Evolutionary conservation across 2,888 invertebrate species (phyloP), one percentile per base, ranked within the genome.

Genomic region (Trissoscelio sp.): DNA sequence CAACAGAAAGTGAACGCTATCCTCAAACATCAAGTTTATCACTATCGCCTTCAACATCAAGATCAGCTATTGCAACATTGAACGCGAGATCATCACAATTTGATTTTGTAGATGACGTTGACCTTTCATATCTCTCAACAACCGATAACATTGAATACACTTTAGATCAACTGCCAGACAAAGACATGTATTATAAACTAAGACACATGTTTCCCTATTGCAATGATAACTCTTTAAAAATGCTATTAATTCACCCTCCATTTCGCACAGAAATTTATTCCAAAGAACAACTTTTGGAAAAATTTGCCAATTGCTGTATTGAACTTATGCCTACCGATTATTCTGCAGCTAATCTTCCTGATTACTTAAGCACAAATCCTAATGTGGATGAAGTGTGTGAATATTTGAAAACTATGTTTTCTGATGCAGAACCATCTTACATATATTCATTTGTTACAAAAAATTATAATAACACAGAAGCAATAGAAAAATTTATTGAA

Each of bases 401-500:
- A 44, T 1, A 55, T n/a, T 34, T 74, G 24, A 12, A 20, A 22
- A 6, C 7, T 0, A 44, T 74, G 12, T 74, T 74, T 42, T 46
- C 53, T 2, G 55, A 74, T n/a, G 62, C 55, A 7, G 46, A 74
- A n/a, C 0, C 20, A 7, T n/a, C 14, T 22, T 74, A 24, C 11
- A 51, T 74, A 18, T 5, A 37, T 16, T 2, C 6, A 0, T 64
- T 74, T 57, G 64, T 46, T 1, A 31, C 14, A 0, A 64, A 64
- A 18, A 74, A 74, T 28, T 64, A 57, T 46, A 4, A 64, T n/a
- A 37, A 74, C 14, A 12, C 2, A 9, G 64, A 64, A 24, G 73
- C 64, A 0, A 37, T 74, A 1, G 12, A 31, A 6, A 53, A 73
- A 42, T 73, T 73, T 12, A 62, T 73, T 3, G 72, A 62, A 4